phyloP scores from a whole-genome alignment of 2,113 vertebrate genomes.

The Gila orcuttii region DNA sequence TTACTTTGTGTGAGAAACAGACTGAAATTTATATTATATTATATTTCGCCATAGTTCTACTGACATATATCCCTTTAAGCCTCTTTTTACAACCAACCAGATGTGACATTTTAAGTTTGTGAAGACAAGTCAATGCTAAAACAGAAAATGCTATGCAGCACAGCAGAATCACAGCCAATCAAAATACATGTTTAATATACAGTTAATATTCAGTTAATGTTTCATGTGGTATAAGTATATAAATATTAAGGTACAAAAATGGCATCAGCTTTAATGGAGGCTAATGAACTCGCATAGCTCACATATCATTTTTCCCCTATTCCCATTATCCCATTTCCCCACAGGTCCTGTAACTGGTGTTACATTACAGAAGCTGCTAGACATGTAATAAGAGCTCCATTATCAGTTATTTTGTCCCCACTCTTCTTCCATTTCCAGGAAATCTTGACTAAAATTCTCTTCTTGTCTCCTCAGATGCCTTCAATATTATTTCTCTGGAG shows the following conservation, averaged over 20 bases:
- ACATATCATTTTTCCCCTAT: slow-evolving; percentile 16
- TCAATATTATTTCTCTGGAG: slow-evolving; percentile 89
- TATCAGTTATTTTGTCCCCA: background rate
- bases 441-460: slow-evolving; percentile 1
- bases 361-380: slow-evolving; percentile 37
- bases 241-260: background rate
- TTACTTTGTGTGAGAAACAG: background rate
- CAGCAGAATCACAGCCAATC: background rate
- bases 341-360: slow-evolving; percentile 28
- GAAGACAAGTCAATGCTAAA: background rate
- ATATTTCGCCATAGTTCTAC: background rate
- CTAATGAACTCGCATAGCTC: slow-evolving; percentile 12
- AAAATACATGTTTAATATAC: background rate
- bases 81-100: background rate
- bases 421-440: slow-evolving; percentile 4
- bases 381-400: slow-evolving; percentile 29
- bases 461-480: slow-evolving; percentile 83
- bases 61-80: background rate
- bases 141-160: background rate
- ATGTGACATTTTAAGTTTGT: background rate
- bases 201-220: slow-evolving; percentile 4
- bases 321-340: slow-evolving; percentile 21
- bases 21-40: background rate
- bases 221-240: background rate
- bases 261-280: background rate